Conservation (phyloP, 2,797 vertebrate genomes). For the Atherinosoma microstoma region DNA sequence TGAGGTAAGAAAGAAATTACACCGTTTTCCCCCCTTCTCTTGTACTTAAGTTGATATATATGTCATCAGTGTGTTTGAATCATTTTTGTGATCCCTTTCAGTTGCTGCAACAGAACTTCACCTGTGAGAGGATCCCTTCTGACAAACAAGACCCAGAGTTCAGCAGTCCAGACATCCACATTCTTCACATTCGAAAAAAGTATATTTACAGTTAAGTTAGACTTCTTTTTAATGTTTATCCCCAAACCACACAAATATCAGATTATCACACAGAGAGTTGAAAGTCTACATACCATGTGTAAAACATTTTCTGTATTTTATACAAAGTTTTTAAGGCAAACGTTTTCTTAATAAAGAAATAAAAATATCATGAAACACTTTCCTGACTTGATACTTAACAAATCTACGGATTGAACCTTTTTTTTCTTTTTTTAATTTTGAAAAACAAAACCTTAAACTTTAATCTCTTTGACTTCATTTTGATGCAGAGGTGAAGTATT, state of each 20-base stretch:
- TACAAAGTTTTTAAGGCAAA: constrained; percentile 4
- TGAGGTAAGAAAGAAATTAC: constrained; percentile 82
- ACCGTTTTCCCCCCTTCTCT: neutral
- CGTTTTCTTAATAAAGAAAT: constrained; percentile 5
- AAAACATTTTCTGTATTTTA: neutral
- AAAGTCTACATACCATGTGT: neutral
- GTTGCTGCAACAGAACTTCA: constrained; percentile 90
- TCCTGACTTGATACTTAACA: neutral
- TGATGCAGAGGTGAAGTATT: neutral
- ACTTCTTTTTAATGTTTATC: neutral
- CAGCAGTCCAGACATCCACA: constrained; percentile 93
- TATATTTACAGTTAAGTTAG: constrained; percentile 9
- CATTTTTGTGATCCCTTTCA: constrained; percentile 66
- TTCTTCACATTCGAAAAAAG: constrained; percentile 82
- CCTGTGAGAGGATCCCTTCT: constrained; percentile 88
- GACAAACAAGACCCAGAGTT: constrained; percentile 93
- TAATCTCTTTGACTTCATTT: neutral
- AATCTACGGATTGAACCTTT: neutral
- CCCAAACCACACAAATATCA: neutral
- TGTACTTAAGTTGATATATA: neutral
- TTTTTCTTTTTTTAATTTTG: neutral
- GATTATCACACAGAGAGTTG: constrained; percentile 11
- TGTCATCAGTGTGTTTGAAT: neutral
- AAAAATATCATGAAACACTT: constrained; percentile 4
- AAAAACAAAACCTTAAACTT: neutral